A percentile compares a stretch with the other conserved stretches of the same genome.
Conservation (phyloP, 2,113 vertebrate genomes). For the Paramormyrops kingsleyae region DNA sequence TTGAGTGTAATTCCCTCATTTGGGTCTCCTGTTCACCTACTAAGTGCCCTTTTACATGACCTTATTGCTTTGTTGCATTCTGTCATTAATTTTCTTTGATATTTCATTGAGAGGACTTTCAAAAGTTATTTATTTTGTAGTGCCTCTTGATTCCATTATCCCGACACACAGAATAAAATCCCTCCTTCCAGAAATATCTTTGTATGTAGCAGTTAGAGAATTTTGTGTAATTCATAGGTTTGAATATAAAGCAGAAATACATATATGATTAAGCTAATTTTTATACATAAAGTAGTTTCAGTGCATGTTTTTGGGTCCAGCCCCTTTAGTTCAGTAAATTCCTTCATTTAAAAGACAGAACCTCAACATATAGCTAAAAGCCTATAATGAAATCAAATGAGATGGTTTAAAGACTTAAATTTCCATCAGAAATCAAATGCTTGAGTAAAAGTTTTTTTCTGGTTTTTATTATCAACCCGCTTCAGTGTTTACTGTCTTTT, state of each 20-base stretch:
- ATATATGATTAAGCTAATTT: neutral
- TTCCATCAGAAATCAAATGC: neutral
- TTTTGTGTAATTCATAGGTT: neutral
- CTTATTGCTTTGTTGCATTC: neutral
- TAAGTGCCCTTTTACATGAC: neutral
- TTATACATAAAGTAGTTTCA: neutral
- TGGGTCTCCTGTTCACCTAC: neutral
- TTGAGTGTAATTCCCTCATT: neutral
- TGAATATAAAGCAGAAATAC: neutral
- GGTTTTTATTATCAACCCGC: neutral
- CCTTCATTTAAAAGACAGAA: neutral
- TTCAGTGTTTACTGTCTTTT: neutral
- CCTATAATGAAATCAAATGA: neutral
- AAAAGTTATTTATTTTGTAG: neutral
- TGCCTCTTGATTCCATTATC: neutral
- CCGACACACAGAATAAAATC: neutral
- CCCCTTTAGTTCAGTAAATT: neutral
- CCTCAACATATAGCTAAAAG: neutral
- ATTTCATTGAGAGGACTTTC: neutral
- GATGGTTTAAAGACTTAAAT: neutral
- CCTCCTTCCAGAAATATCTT: neutral
- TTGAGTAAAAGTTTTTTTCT: neutral
- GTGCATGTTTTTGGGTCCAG: neutral
- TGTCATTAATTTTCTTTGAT: neutral
- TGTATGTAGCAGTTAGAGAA: neutral